Evolutionary conservation across 2,797 vertebrate species (phyloP).

Genomic region (Trematomus bernacchii): DNA sequence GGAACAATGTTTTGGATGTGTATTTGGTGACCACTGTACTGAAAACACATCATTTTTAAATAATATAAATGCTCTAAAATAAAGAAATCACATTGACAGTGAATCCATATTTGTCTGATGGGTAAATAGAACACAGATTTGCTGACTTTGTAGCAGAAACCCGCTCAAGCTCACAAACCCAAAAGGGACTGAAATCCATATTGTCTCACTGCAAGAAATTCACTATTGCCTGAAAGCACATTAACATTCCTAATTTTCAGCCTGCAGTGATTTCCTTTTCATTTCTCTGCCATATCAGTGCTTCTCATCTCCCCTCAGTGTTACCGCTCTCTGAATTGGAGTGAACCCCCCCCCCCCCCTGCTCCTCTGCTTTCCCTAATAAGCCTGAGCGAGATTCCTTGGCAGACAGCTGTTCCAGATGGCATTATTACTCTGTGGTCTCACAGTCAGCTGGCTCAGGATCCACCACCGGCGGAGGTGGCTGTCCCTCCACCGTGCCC

Average conservation of each 20-base stretch:
- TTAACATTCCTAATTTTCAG: constrained; percentile 13
- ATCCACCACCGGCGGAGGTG: constrained; percentile 57
- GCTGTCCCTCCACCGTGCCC: constrained; percentile 44
- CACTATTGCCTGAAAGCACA: constrained; percentile 29
- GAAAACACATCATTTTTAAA: background rate
- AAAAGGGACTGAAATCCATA: background rate
- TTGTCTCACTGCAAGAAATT: constrained; percentile 24
- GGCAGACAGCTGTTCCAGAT: constrained; percentile 78
- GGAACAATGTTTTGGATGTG: background rate
- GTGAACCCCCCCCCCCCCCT: constrained; percentile 41
- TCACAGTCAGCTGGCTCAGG: constrained; percentile 61
- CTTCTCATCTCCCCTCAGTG: constrained; percentile 47
- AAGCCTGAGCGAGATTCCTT: constrained; percentile 70
- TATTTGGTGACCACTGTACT: background rate
- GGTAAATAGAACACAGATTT: background rate
- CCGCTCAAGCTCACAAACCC: background rate
- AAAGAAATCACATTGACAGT: background rate
- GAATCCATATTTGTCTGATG: background rate
- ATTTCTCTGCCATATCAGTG: constrained; percentile 38
- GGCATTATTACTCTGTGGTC: constrained; percentile 67
- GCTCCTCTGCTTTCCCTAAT: constrained; percentile 65
- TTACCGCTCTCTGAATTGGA: constrained; percentile 54
- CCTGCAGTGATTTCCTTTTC: constrained; percentile 49
- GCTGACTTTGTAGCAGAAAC: background rate
- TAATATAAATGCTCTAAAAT: background rate